A percentile compares a stretch with the other conserved stretches of the same genome.
phyloP scores from a whole-genome alignment of 2,888 invertebrate genomes.

The Exocentrus adspersus region DNA sequence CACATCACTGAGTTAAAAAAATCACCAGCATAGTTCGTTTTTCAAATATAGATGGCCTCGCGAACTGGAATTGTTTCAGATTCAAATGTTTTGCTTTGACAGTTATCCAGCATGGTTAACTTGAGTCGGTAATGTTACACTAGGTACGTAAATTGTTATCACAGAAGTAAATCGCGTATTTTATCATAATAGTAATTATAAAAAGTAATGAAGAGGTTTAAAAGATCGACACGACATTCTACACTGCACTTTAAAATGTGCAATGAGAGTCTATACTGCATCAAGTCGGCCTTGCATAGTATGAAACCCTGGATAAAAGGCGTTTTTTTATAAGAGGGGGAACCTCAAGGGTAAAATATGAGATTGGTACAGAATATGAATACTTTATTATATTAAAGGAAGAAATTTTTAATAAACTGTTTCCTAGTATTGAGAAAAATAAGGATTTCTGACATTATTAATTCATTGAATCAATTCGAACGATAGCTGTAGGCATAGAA shows the following conservation, averaged over 20 bases:
- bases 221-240: slow-evolving; percentile 45
- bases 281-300: slow-evolving; percentile 57
- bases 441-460: no score
- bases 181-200: slow-evolving; percentile 24
- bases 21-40: slow-evolving; percentile 18
- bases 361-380: slow-evolving; percentile 49
- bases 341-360: slow-evolving; percentile 59
- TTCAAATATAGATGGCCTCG: slow-evolving; percentile 41
- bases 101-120: slow-evolving; percentile 41
- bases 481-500: no score
- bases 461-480: no score
- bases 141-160: slow-evolving; percentile 15
- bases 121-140: slow-evolving; percentile 41
- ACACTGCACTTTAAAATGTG: slow-evolving; percentile 48
- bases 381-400: slow-evolving; percentile 44
- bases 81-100: slow-evolving; percentile 42
- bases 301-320: slow-evolving; percentile 61
- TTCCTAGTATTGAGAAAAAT: slow-evolving; percentile 31
- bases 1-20: slow-evolving; percentile 33
- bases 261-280: slow-evolving; percentile 53
- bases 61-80: slow-evolving; percentile 34
- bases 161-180: slow-evolving; percentile 23
- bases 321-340: slow-evolving; percentile 60
- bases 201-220: slow-evolving; percentile 31
- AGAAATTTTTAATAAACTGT: slow-evolving; percentile 37